Conservation (phyloP, 2,113 vertebrate genomes). For the Lanius collurio region DNA sequence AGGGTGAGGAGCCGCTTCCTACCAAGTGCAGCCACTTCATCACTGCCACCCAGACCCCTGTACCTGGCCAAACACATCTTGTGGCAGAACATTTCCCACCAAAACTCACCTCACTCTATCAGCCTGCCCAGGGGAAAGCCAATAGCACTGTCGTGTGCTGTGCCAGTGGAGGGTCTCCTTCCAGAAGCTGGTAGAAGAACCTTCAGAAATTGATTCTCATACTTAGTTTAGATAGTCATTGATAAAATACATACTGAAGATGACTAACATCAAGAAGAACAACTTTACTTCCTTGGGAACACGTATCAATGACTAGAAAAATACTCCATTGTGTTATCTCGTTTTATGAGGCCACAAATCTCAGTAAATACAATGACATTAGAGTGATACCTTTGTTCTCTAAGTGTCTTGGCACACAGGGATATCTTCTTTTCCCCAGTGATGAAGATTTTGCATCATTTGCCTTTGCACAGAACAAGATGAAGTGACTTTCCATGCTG, state of each 20-base stretch:
- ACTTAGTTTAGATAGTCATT: neutral
- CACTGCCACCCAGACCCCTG: neutral
- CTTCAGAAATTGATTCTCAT: neutral
- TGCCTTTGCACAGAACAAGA: neutral
- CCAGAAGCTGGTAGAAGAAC: neutral
- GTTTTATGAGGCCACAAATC: neutral
- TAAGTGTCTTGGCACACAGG: neutral
- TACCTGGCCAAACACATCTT: neutral
- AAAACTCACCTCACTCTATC: neutral
- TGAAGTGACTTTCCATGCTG: neutral
- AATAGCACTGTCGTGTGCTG: fast-evolving
- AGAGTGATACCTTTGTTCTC: neutral
- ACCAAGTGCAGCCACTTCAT: neutral
- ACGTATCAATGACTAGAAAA: neutral
- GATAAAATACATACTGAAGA: neutral
- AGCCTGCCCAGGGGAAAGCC: neutral
- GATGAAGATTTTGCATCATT: neutral
- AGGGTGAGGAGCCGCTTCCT: neutral
- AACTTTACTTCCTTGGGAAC: neutral
- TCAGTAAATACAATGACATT: neutral
- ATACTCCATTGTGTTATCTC: neutral
- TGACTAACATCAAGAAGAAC: neutral
- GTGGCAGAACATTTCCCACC: neutral
- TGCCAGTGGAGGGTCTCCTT: neutral
- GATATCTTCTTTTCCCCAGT: neutral